phyloP scores from a whole-genome alignment of 1,140 invertebrate genomes.

The Musca vetustissima region DNA sequence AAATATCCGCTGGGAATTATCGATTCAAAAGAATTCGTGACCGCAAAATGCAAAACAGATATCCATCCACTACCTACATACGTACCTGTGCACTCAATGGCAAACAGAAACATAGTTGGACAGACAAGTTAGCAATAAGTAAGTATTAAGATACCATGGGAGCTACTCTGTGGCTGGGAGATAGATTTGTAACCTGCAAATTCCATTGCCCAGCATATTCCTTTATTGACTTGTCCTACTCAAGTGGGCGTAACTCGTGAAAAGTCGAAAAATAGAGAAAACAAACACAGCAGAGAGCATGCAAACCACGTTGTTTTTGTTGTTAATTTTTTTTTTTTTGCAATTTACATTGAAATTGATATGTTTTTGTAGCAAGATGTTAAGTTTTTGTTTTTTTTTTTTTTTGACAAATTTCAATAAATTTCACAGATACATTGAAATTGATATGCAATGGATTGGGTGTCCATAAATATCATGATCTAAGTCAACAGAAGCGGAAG shows the following conservation, averaged over 20 bases:
- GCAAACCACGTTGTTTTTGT: too few relatives aligned
- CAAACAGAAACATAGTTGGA: not conserved
- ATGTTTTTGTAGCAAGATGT: too few relatives aligned
- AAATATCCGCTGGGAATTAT: slow-evolving; percentile 4
- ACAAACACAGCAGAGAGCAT: not conserved
- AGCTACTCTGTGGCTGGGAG: not conserved
- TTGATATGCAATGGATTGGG: too few relatives aligned
- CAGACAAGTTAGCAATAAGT: not conserved
- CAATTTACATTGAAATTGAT: too few relatives aligned
- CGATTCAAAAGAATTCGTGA: slow-evolving; percentile 8
- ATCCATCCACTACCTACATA: not conserved
- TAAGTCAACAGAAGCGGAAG: too few relatives aligned
- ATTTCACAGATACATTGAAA: too few relatives aligned
- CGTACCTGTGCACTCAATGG: not conserved
- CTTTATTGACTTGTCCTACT: too few relatives aligned
- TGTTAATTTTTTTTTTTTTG: too few relatives aligned
- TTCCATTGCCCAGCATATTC: too few relatives aligned
- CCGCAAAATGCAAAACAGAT: slow-evolving; percentile 1
- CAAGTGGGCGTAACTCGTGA: slow-evolving; percentile 12
- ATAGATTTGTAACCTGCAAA: slow-evolving; percentile 6
- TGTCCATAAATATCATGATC: too few relatives aligned
- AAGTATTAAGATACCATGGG: not conserved
- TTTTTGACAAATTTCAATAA: too few relatives aligned
- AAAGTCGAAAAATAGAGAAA: not conserved
- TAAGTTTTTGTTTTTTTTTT: too few relatives aligned